These are phyloP conservation scores for Luffia ferchaultella DNA, from an alignment of 2,888 invertebrate species.

Conservation along the genomic window DNA sequence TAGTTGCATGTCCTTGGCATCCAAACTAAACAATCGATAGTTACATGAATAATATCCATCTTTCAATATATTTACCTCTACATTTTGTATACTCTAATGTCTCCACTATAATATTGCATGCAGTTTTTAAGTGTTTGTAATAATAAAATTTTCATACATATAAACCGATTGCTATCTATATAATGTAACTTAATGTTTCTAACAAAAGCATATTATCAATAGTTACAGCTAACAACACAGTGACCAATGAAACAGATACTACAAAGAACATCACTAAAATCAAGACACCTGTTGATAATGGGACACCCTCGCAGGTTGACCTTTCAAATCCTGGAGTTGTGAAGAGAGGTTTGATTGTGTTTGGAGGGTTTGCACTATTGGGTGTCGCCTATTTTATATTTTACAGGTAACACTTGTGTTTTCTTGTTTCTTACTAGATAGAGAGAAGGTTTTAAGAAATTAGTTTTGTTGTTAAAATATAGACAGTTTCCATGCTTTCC, in stretches of 20 bases:
- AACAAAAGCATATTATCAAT: neutral
- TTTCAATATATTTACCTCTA: too few species aligned
- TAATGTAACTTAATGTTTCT: neutral
- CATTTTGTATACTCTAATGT: too few species aligned
- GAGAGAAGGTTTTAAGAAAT: too few species aligned
- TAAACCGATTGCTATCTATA: too few species aligned
- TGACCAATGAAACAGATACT: neutral
- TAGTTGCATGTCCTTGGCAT: too few species aligned
- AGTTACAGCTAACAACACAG: neutral
- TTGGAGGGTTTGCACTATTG: conserved; percentile 51
- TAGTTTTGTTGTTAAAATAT: too few species aligned
- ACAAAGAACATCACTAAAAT: neutral
- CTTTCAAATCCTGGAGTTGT: conserved; percentile 45
- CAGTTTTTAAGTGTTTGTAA: too few species aligned
- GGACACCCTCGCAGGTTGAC: conserved; percentile 24
- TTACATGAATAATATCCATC: too few species aligned
- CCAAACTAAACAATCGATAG: too few species aligned
- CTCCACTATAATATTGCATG: too few species aligned
- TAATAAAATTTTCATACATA: too few species aligned
- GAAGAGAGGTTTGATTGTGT: conserved; percentile 52
- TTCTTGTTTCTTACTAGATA: neutral
- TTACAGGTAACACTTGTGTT: conserved; percentile 35
- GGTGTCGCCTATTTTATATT: conserved; percentile 53
- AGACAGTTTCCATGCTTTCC: too few species aligned
- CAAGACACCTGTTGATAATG: neutral